phyloP scores from a whole-genome alignment of 2,113 vertebrate species.

The Nothobranchius furzeri region DNA sequence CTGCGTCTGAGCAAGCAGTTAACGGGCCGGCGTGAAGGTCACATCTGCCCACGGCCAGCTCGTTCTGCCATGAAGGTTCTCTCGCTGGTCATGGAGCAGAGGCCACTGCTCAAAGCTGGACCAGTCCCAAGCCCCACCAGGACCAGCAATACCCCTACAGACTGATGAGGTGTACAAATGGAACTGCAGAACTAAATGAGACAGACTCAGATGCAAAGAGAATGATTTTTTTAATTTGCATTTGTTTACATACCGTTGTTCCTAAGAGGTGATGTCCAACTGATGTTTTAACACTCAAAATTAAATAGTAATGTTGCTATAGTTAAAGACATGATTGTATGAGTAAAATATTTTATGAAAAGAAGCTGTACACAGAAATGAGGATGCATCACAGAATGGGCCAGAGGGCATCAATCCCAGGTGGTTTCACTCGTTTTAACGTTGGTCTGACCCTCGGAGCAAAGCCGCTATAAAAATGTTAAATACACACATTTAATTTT shows the following conservation, averaged over 20 bases:
- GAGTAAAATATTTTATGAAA: conserved; percentile 99
- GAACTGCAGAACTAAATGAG: conserved; percentile 82
- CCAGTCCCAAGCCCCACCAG: conserved; percentile 83
- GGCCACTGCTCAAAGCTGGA: conserved; percentile 80
- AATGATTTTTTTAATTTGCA: conserved; percentile 88
- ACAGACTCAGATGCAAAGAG: conserved; percentile 88
- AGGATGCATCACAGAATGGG: conserved; percentile 83
- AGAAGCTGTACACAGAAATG: conserved; percentile 88
- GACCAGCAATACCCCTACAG: conserved; percentile 93
- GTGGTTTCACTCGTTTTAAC: too few species aligned
- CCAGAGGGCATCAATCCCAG: conserved; percentile 54
- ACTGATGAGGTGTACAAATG: conserved; percentile 84
- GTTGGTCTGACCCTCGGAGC: too few species aligned
- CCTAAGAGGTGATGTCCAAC: conserved; percentile 86
- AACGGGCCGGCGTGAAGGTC: conserved; percentile 92
- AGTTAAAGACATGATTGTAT: conserved; percentile 95
- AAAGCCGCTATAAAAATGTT: too few species aligned
- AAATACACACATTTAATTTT: too few species aligned
- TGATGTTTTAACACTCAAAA: conserved; percentile 89
- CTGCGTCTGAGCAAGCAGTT: conserved; percentile 81
- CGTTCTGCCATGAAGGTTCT: conserved; percentile 71
- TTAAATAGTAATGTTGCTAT: conserved; percentile 92
- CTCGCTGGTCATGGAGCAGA: conserved; percentile 69
- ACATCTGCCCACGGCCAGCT: conserved; percentile 42
- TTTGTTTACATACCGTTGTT: conserved; percentile 99